Evolutionary conservation across 2,888 invertebrate species (phyloP), one percentile per base, ranked within the genome.

Genomic region (Leucophenga maculata): DNA sequence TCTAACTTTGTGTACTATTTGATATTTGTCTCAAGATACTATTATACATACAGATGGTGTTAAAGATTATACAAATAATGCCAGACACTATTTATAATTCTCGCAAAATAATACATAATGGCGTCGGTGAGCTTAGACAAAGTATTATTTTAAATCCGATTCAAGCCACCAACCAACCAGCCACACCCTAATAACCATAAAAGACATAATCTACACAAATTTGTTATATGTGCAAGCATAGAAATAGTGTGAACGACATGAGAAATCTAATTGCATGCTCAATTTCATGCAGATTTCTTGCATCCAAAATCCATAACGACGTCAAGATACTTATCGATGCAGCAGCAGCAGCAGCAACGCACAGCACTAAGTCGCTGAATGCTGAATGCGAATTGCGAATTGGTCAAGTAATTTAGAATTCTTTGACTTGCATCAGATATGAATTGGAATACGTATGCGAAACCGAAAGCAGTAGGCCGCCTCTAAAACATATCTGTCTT

Each of bases 401-500:
- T 57, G 57, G 26, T 57, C 31, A 57, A 26, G 57, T 26, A 57
- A 57, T 57, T 57, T 57, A 57, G 57, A 57, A 57, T 57, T 57
- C 57, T 57, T 57, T 57, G 31, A 57, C 57, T 57, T 31, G 57
- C 26, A 57, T 57, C 57, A 57, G 57, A 57, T 57, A 57, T 50
- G 50, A 8, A 39, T 8, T 39, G 39, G 8, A 39, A n/a, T n/a
- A n/a, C n/a, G n/a, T n/a, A n/a, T 50, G 1, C 50, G 50, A 50
- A 50, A 50, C 50, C 18, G 50, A 50, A 18, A 50, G 39, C 39
- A 39, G 39, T 57, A 26, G 14, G 57, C 22, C 11, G 31, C n/a
- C 57, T 26, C 18, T 55, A 20, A 18, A 9, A 13, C 18, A 55
- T 54, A n/a, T 54, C 54, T 54, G 8, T 54, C 11, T 20, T 16